phyloP scores from a whole-genome alignment of 2,113 vertebrate species.

The Gymnobelideus leadbeateri region DNA sequence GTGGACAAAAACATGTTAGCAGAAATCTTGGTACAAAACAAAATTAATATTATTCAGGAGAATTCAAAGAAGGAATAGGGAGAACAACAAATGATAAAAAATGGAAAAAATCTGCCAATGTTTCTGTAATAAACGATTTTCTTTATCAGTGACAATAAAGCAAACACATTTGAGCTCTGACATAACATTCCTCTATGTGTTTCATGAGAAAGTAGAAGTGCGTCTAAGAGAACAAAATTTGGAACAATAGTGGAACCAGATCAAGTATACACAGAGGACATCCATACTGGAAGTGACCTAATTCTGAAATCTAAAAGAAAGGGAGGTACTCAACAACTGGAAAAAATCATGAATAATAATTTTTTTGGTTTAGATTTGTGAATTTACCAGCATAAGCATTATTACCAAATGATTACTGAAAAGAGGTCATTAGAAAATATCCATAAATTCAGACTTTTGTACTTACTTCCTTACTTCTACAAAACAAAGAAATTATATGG shows the following conservation, averaged over 20 bases:
- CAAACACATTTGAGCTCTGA: neutral
- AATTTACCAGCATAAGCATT: neutral
- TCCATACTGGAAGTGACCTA: too few species aligned
- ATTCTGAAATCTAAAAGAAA: neutral
- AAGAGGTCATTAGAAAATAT: too few species aligned
- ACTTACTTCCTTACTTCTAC: neutral
- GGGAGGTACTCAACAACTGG: neutral
- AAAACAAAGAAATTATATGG: neutral
- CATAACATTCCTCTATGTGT: too few species aligned
- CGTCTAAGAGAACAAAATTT: neutral
- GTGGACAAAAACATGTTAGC: neutral
- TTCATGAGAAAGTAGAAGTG: neutral
- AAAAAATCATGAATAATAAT: neutral
- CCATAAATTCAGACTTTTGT: neutral
- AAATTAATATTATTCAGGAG: neutral
- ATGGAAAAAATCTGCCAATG: neutral
- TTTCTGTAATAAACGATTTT: neutral
- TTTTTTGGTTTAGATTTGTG: neutral
- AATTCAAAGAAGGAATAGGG: neutral
- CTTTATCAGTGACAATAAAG: neutral
- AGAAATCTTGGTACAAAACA: neutral
- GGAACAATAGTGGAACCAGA: neutral
- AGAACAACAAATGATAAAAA: neutral
- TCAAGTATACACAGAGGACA: neutral
- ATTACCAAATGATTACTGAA: too few species aligned